Conservation (phyloP, 2,113 vertebrate genomes). For the Crotalus tigris region DNA sequence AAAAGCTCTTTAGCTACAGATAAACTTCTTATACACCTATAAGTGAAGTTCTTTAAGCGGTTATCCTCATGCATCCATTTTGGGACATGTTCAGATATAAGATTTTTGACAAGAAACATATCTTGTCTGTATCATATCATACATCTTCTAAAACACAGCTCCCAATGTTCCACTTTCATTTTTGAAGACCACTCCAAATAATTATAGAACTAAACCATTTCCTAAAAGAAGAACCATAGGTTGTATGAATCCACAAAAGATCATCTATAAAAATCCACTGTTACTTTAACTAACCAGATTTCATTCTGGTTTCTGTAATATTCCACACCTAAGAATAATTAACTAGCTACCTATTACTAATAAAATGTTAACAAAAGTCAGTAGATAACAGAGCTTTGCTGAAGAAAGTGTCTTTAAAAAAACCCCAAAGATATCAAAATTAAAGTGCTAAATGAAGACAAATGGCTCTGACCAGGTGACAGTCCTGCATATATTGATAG, state of each 20-base stretch:
- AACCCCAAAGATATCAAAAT: background rate
- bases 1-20: background rate
- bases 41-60: background rate
- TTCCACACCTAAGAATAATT: too few relatives aligned
- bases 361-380: too few relatives aligned
- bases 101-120: background rate
- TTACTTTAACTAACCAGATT: too few relatives aligned
- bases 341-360: too few relatives aligned
- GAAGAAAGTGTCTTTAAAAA: too few relatives aligned
- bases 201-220: too few relatives aligned
- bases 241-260: too few relatives aligned
- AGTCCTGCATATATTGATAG: background rate
- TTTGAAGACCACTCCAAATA: background rate
- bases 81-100: background rate
- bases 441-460: background rate
- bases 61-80: background rate
- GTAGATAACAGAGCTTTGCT: too few relatives aligned
- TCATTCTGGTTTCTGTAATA: too few relatives aligned
- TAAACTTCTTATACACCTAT: background rate
- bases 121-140: background rate
- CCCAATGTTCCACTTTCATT: background rate
- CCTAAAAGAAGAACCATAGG: too few relatives aligned
- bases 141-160: background rate
- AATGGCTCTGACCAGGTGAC: background rate
- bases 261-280: too few relatives aligned